phyloP scores from a whole-genome alignment of 1,140 invertebrate species.

The Euglossa dilemma region DNA sequence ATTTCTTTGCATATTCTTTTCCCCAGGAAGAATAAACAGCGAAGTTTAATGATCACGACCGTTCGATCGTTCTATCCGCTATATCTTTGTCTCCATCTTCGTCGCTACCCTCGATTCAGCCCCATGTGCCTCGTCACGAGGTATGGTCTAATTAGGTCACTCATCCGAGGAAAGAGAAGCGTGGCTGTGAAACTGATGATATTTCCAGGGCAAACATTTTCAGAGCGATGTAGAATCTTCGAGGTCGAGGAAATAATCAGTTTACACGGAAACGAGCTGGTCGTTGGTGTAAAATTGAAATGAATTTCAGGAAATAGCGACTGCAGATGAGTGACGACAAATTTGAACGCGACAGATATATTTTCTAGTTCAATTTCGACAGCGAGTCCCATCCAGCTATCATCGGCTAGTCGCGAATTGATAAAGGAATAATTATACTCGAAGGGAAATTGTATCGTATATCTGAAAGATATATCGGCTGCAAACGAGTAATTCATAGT shows the following conservation, averaged over 20 bases:
- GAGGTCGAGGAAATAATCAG: neutral
- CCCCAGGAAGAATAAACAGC: neutral
- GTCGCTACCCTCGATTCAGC: neutral
- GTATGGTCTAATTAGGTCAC: constrained; percentile 38
- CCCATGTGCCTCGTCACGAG: constrained; percentile 4
- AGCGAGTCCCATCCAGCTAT: too few species aligned
- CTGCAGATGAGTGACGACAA: too few species aligned
- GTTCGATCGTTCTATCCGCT: neutral
- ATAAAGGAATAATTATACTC: too few species aligned
- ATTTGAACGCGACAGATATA: too few species aligned
- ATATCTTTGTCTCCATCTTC: constrained; percentile 12
- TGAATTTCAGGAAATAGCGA: neutral
- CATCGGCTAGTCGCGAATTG: too few species aligned
- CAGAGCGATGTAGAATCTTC: neutral
- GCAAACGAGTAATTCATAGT: neutral
- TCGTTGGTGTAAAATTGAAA: constrained; percentile 3
- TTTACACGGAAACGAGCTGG: neutral
- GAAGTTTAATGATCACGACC: neutral
- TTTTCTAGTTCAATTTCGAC: too few species aligned
- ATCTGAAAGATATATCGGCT: too few species aligned
- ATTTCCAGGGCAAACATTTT: constrained; percentile 39
- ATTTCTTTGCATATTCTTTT: neutral
- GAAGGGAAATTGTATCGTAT: too few species aligned
- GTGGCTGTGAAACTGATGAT: constrained; percentile 25
- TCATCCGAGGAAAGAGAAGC: constrained; percentile 33